Evolutionary conservation across 2,113 vertebrate genomes (phyloP), one percentile per base, ranked within the genome.

Genomic region (Tympanuchus pallidicinctus): DNA sequence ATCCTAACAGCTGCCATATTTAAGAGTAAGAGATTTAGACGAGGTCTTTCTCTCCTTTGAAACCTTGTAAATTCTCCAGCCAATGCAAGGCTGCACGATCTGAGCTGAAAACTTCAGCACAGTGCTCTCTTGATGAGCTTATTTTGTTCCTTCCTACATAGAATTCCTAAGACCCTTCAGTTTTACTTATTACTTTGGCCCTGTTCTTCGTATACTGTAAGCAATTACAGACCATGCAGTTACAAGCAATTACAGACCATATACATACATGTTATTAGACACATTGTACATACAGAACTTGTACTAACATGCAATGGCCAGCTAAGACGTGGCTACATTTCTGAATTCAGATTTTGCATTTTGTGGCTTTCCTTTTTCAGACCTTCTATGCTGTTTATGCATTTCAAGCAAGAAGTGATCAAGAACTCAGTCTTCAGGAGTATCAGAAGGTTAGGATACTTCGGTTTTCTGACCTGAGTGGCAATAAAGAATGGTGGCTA

Each of bases 401-500:
- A 67, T 99, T 99, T 97, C 97, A 98, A 97, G 99, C 99, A 8
- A 98, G 99, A 93, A 99, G 98, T 88, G 97, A 99, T 64, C 98
- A 99, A 85, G 99, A 99, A 95, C 98, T 99, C 86, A 99, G 98
- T 63, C 97, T 99, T 91, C 98, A 99, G 86, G 99, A 99, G 90
- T 98, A 99, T 93, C 99, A 99, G 92, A 98, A 98, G 42, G 99
- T 99, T 75, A 98, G 97, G 14, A 99, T 99, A 91, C 97, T 99
- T 56, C 71, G 97, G 64, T 99, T 99, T 96, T 98, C 98, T 11
- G 99, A 99, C 96, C 95, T 98, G 64, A 99, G 99, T 65, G 99
- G 99, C 56, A 99, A 99, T 87, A 99, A 98, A 87, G 98, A 99
- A 66, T 99, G 99, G 99, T 99, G 99, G 99, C 92, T 99, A 63